A percentile compares a stretch with the other conserved stretches of the same genome.
phyloP scores from a whole-genome alignment of 2,797 vertebrate genomes.

The Lophius americanus region DNA sequence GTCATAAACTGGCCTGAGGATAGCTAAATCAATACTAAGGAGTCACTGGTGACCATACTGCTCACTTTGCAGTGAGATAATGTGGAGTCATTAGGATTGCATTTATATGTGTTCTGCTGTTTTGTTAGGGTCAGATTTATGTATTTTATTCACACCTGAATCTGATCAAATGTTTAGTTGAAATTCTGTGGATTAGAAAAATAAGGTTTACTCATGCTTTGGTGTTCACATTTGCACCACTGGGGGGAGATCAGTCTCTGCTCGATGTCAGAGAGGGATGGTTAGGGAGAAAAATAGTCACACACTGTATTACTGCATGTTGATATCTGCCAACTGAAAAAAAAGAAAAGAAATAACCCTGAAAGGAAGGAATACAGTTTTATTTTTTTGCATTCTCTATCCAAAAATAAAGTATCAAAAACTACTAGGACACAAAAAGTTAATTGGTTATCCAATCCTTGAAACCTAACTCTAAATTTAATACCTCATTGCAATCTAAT shows the following conservation, averaged over 20 bases:
- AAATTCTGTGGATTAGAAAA: constrained; percentile 20
- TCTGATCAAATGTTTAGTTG: constrained; percentile 30
- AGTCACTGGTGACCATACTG: constrained; percentile 63
- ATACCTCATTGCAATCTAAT: constrained; percentile 68
- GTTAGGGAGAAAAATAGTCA: constrained; percentile 26
- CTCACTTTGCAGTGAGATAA: constrained; percentile 57
- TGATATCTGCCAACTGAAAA: constrained; percentile 43
- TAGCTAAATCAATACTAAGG: constrained; percentile 66
- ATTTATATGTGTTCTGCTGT: constrained; percentile 60
- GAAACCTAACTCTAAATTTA: constrained; percentile 59
- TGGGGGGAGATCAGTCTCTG: constrained; percentile 76
- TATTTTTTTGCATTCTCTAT: constrained; percentile 12
- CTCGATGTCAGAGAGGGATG: constrained; percentile 20
- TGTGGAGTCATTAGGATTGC: constrained; percentile 57
- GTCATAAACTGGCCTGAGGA: constrained; percentile 70
- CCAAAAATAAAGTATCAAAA: constrained; percentile 52
- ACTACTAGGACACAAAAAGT: constrained; percentile 21
- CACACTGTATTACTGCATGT: constrained; percentile 46
- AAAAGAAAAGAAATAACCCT: background rate
- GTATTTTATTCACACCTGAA: constrained; percentile 1
- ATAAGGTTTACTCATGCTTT: background rate
- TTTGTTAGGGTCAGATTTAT: constrained; percentile 31
- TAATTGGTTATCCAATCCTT: constrained; percentile 49
- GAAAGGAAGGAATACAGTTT: constrained; percentile 28
- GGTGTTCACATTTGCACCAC: constrained; percentile 56